Evolutionary conservation across 2,113 vertebrate genomes (phyloP), one percentile per base, ranked within the genome.

Genomic region (Paedocypris sp.): DNA sequence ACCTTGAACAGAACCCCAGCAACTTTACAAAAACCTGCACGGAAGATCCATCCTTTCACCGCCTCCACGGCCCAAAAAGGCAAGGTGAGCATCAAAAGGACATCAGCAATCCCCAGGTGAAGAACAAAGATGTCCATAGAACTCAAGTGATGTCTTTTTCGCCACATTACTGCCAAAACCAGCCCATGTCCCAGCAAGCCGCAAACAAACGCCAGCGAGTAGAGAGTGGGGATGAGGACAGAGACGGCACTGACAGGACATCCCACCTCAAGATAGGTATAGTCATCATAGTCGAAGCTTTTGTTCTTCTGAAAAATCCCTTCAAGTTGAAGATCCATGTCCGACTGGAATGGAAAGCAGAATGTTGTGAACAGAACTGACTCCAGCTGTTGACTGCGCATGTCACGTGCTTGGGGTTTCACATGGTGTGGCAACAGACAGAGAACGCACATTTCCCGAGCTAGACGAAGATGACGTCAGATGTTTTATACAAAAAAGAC

Each of bases 71-170:
- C 85, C 88, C 86, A 86, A 46, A 91, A 66, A 0, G 90, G 88
- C 23, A 92, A 71, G 0, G 85, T 90, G 7, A 83, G 1, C 54
- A 93, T 82, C 25, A 94, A 79, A 8, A 91, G 74, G 2, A 75
- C 2, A 3, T 94, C 89, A 0, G 80, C 75, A 0, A 86, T 2
- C 0, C 80, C 74, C 71, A 91, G 57, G 62, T 91, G 76, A 19
- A 91, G 66, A 57, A 93, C 45, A 29, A 91, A 88, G 3, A 66
- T 81, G 66, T 92, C 90, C 0, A 83, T 88, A n/a, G 78, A 32
- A 4, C 77, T 82, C 75, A 85, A 83, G 36, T 4, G 41, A 0
- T 12, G 58, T 31, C 67, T 80, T 63, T 78, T 84, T 16, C 66
- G 72, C 39, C 70, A 69, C 61, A 91, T 72, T 57, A 87, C 71